Conservation (phyloP, 1,140 invertebrate genomes). For the Drosophila lacteicornis region DNA sequence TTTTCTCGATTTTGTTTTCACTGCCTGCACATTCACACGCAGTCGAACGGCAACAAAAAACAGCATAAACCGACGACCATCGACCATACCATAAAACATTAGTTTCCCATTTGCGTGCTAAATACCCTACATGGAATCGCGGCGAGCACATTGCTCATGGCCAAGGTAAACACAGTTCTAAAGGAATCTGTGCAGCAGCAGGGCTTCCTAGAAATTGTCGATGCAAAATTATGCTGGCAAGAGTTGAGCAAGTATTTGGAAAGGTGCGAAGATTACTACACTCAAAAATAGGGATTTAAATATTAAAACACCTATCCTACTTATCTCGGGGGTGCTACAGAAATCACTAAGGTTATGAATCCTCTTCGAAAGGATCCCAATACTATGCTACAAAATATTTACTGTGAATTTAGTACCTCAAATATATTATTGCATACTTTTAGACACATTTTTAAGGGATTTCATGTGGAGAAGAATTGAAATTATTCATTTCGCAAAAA, state of each 20-base stretch:
- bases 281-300: background rate
- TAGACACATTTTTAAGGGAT: no score
- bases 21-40: conserved; percentile 74
- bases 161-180: conserved; percentile 3
- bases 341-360: no score
- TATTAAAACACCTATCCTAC: background rate
- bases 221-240: conserved; percentile 20
- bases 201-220: conserved; percentile 14
- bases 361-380: no score
- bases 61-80: conserved; percentile 54
- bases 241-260: conserved; percentile 1
- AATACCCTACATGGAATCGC: conserved; percentile 68
- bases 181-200: conserved; percentile 3
- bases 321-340: background rate
- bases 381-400: no score
- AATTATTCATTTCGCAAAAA: no score
- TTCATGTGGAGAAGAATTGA: no score
- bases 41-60: conserved; percentile 53
- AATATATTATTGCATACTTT: no score
- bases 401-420: no score
- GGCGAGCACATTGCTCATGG: conserved; percentile 36
- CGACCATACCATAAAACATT: conserved; percentile 77
- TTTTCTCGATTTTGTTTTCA: conserved; percentile 61
- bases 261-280: conserved; percentile 28
- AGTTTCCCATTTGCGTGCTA: conserved; percentile 82